Evolutionary conservation across 64 coral and sea anemone species (phyloP).

Genomic region (Astreopora myriophthalma): DNA sequence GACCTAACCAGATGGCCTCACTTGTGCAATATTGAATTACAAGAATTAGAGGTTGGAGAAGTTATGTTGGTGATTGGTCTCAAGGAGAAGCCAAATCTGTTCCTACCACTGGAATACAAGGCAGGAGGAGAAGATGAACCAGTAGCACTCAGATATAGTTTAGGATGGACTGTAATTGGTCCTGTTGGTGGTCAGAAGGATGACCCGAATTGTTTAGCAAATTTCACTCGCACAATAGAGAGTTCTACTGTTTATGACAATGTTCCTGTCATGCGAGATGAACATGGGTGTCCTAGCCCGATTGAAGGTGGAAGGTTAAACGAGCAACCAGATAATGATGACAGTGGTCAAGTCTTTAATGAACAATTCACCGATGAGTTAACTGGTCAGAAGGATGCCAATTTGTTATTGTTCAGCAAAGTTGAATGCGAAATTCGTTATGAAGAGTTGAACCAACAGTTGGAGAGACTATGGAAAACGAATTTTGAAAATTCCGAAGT

Average conservation of each 20-base stretch:
- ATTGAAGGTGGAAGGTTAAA: no score
- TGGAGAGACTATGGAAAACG: slow-evolving; percentile 67
- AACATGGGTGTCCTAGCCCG: background rate
- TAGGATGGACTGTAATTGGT: slow-evolving; percentile 52
- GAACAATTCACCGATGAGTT: no score
- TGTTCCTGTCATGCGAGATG: no score
- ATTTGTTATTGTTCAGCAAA: background rate
- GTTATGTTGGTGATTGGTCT: slow-evolving; percentile 60
- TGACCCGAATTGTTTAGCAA: no score
- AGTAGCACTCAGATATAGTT: slow-evolving; percentile 54
- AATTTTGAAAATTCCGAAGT: slow-evolving; percentile 49
- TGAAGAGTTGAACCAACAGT: slow-evolving; percentile 61
- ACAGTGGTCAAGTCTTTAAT: no score
- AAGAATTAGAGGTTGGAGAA: background rate
- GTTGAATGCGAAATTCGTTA: slow-evolving; percentile 22
- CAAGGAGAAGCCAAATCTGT: no score
- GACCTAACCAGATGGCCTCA: slow-evolving; percentile 46
- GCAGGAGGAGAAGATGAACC: slow-evolving; percentile 6
- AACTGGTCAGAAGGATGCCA: no score
- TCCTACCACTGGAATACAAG: slow-evolving; percentile 50
- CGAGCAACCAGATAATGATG: background rate
- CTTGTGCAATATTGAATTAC: background rate
- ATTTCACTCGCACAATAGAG: no score
- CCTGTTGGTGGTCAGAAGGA: no score
- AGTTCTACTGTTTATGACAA: no score